phyloP scores from a whole-genome alignment of 2,113 vertebrate species.

The Excalfactoria chinensis region DNA sequence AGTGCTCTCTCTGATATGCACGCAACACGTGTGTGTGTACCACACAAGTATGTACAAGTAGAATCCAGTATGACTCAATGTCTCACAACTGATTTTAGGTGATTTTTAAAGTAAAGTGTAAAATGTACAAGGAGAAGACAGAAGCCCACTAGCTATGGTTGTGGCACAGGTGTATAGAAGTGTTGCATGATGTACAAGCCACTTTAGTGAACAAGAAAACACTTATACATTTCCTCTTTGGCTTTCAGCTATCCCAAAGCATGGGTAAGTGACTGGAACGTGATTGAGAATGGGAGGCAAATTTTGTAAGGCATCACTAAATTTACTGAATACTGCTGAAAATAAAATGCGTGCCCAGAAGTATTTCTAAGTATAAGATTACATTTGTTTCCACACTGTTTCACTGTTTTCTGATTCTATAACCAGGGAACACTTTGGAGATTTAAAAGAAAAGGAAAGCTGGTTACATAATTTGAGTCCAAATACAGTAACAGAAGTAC shows the following conservation, averaged over 20 bases:
- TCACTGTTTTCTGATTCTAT: background rate
- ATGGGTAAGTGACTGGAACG: background rate
- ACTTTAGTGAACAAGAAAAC: background rate
- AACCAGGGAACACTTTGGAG: background rate
- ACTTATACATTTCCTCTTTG: background rate
- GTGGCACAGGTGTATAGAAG: background rate
- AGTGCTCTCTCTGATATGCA: background rate
- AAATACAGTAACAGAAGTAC: background rate
- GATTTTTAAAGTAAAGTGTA: background rate
- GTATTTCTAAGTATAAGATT: background rate
- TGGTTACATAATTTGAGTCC: background rate
- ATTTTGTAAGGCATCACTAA: background rate
- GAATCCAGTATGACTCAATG: background rate
- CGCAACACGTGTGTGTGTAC: rapidly evolving
- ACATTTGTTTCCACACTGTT: background rate
- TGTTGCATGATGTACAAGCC: rapidly evolving
- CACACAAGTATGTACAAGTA: background rate
- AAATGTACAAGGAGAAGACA: background rate
- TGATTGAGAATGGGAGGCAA: background rate
- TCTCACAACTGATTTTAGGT: background rate
- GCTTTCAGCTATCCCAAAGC: background rate
- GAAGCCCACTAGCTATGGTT: background rate
- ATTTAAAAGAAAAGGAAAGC: background rate
- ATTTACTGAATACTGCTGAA: background rate
- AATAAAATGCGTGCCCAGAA: background rate